Conservation (phyloP, 2,797 vertebrate genomes). For the Tangara arthus region DNA sequence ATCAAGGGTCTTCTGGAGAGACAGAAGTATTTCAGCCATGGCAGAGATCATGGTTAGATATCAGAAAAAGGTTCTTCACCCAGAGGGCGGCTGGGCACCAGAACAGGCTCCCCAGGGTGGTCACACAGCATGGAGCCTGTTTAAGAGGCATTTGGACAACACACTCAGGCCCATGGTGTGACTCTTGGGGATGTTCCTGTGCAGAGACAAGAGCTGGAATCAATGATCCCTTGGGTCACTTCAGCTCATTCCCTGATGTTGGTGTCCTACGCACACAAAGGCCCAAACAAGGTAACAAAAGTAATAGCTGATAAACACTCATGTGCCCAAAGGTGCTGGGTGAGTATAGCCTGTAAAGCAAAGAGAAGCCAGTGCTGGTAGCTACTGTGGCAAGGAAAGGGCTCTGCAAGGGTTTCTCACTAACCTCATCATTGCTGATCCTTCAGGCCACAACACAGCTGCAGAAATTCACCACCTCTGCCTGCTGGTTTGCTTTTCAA, state of each 20-base stretch:
- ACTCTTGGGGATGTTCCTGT: not conserved
- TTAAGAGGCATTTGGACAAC: not conserved
- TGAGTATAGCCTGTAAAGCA: not conserved
- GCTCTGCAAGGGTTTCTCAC: not conserved
- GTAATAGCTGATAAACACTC: not conserved
- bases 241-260: not conserved
- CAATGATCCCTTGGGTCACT: not conserved
- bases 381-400: not conserved
- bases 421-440: not conserved
- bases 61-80: not conserved
- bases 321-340: accelerated
- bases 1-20: not conserved
- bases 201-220: not conserved
- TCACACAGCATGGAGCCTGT: not conserved
- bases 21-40: not conserved
- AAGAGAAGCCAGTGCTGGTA: not conserved
- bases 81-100: not conserved
- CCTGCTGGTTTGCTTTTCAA: not conserved
- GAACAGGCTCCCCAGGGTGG: not conserved
- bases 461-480: not conserved
- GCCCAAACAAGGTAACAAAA: not conserved
- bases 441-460: not conserved
- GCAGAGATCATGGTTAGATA: not conserved
- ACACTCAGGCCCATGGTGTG: not conserved
- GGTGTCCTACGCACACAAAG: not conserved